Conservation (phyloP, 2,888 invertebrate species). For the Chydorus sphaericus region DNA sequence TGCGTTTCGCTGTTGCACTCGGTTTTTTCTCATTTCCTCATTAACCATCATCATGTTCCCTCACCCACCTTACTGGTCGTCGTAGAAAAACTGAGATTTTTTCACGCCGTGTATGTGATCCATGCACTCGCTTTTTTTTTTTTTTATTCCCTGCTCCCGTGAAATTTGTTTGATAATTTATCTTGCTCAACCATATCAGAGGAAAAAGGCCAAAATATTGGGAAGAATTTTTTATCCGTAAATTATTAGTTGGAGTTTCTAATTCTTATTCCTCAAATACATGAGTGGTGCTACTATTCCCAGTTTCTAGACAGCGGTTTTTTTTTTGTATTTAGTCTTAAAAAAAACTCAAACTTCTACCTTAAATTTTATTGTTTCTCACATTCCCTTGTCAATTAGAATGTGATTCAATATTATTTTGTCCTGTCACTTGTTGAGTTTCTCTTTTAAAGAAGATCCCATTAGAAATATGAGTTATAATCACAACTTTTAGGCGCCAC, state of each 20-base stretch:
- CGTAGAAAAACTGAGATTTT: not conserved
- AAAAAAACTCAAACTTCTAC: too few species aligned
- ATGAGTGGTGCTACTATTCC: constrained; percentile 4
- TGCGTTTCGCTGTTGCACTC: not conserved
- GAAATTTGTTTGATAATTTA: not conserved
- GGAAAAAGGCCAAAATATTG: too few species aligned
- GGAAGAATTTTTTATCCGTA: not conserved
- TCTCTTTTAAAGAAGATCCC: too few species aligned
- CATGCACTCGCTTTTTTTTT: constrained; percentile 2
- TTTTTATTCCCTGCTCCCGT: too few species aligned
- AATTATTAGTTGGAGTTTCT: constrained; percentile 1
- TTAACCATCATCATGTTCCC: constrained; percentile 2
- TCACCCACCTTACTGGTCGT: not conserved
- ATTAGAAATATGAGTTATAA: constrained; percentile 10
- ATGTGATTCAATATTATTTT: too few species aligned
- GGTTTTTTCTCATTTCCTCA: not conserved
- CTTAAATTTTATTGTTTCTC: too few species aligned
- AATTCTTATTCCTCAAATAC: constrained; percentile 3
- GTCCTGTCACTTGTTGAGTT: too few species aligned
- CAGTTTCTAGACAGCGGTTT: too few species aligned
- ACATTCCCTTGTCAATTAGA: too few species aligned
- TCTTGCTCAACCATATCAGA: too few species aligned
- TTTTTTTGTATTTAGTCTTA: too few species aligned
- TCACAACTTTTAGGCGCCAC: constrained; percentile 7
- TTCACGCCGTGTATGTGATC: constrained; percentile 4